A percentile compares a stretch with the other conserved stretches of the same genome.
Evolutionary conservation across 2,888 invertebrate genomes (phyloP).

Genomic region (Melangyna quadrimaculata): DNA sequence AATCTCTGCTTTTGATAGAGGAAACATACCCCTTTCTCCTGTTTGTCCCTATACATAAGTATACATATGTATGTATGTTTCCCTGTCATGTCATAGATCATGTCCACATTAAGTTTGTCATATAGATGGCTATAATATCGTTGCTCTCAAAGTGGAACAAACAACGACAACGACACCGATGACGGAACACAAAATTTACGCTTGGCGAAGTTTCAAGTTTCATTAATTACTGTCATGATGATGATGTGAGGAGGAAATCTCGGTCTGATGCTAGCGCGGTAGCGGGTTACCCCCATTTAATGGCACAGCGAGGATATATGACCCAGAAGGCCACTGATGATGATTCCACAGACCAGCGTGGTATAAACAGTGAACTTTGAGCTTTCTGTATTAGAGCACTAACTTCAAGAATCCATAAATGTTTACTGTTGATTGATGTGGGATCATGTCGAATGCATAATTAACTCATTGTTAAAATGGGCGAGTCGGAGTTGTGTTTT

Average conservation of each 20-base stretch:
- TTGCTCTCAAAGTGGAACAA: slow-evolving; percentile 28
- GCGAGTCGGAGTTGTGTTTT: neutral
- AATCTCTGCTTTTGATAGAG: slow-evolving; percentile 36
- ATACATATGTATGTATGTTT: no score
- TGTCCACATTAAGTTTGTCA: slow-evolving; percentile 19
- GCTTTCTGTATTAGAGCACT: neutral
- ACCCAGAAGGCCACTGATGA: slow-evolving; percentile 32
- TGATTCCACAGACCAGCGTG: slow-evolving; percentile 22
- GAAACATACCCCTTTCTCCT: slow-evolving; percentile 6
- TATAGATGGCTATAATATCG: neutral
- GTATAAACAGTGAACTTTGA: slow-evolving; percentile 2
- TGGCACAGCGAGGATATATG: slow-evolving; percentile 31
- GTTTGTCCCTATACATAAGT: neutral
- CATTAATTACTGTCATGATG: slow-evolving; percentile 66
- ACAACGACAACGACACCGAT: neutral
- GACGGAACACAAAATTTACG: slow-evolving; percentile 49
- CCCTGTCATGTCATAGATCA: slow-evolving; percentile 47
- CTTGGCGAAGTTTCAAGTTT: slow-evolving; percentile 54
- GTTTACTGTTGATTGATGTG: slow-evolving; percentile 35
- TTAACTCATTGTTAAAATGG: slow-evolving; percentile 37
- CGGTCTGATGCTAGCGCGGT: slow-evolving; percentile 13
- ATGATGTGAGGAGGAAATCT: slow-evolving; percentile 11
- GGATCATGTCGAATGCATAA: slow-evolving; percentile 44
- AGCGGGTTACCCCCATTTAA: slow-evolving; percentile 4
- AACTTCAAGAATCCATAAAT: neutral